phyloP scores from a whole-genome alignment of 2,888 invertebrate species.

The Baronia brevicornis region DNA sequence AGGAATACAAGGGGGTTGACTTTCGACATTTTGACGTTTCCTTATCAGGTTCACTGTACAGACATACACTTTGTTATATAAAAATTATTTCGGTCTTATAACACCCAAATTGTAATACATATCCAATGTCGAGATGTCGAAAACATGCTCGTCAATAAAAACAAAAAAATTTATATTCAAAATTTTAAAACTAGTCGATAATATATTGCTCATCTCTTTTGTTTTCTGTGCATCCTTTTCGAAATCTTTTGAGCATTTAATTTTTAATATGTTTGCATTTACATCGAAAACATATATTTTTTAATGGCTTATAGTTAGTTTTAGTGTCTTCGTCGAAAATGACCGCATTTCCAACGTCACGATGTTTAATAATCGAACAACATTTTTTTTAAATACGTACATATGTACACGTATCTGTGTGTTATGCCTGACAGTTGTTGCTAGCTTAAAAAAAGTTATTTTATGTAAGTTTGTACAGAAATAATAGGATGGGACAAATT shows the following conservation, averaged over 20 bases:
- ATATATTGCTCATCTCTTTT: slow-evolving; percentile 54
- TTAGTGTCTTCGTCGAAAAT: no score
- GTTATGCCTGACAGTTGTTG: slow-evolving; percentile 67
- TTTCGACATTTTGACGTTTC: slow-evolving; percentile 57
- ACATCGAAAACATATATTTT: no score
- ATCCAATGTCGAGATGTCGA: slow-evolving; percentile 67
- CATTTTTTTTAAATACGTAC: slow-evolving; percentile 31
- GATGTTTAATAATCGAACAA: slow-evolving; percentile 51
- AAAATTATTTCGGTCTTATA: slow-evolving; percentile 18
- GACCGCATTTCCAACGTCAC: slow-evolving; percentile 60
- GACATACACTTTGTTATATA: slow-evolving; percentile 25
- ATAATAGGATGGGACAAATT: slow-evolving; percentile 73
- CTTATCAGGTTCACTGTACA: slow-evolving; percentile 25
- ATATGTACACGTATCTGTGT: slow-evolving; percentile 59
- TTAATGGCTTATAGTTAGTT: no score
- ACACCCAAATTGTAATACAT: slow-evolving; percentile 56
- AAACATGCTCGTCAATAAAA: slow-evolving; percentile 45
- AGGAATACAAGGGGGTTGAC: slow-evolving; percentile 39
- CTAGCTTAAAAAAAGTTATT: slow-evolving; percentile 68
- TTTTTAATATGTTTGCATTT: slow-evolving; percentile 50
- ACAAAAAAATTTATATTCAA: slow-evolving; percentile 69
- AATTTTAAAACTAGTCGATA: slow-evolving; percentile 69
- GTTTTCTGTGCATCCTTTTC: slow-evolving; percentile 63
- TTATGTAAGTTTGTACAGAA: slow-evolving; percentile 73
- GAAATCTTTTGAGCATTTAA: slow-evolving; percentile 64